Base-by-base conservation (phyloP, 2,113 vertebrate species). In the Grallaria varia region DNA sequence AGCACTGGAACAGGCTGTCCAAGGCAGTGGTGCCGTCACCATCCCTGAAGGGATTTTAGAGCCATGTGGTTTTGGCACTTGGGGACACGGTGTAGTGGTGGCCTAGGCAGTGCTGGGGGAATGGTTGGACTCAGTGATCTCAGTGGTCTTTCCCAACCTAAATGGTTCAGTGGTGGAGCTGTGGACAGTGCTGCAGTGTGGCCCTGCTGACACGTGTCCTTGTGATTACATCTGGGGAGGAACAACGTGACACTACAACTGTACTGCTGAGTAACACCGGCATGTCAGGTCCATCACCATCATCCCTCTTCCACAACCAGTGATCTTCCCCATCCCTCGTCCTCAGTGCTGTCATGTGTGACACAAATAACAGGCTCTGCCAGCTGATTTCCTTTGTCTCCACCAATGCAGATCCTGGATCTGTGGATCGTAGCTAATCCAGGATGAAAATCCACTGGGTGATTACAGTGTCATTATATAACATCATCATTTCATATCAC, bases 131-230 rank as follows among this genome's bases (percentile, higher is more conserved):
- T 75, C 0, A 1, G 2, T 64, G 62, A 75, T 40, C 47, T 60
- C 14, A 12, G 69, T 60, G 71, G 39, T 68, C 33, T 47, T 75
- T 60, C 39, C 55, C 55, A 47, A 4, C 62, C 24, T 62, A 60
- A n/a, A n/a, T 39, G 8, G 2, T 49, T 60, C 44, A 19, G 56
- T 49, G 44, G 21, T 23, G 40, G 67, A 71, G 24, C 40, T 28
- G 23, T 27, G 37, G 56, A n/a, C 21, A 30, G 4, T 3, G 8
- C 62, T 30, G 10, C 5, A 0, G 0, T 25, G 42, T 58, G 76
- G 11, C 56, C 47, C 2, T 12, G 9, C 39, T 39, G 42, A 37
- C 53, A 44, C 28, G 72, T 0, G 0, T 18, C 66, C 14, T 23
- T 33, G 28, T 60, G 23, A 24, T 17, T 21, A 5, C 22, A n/a